Evolutionary conservation across 2,797 vertebrate genomes (phyloP).

Genomic region (Australoheros facetus): DNA sequence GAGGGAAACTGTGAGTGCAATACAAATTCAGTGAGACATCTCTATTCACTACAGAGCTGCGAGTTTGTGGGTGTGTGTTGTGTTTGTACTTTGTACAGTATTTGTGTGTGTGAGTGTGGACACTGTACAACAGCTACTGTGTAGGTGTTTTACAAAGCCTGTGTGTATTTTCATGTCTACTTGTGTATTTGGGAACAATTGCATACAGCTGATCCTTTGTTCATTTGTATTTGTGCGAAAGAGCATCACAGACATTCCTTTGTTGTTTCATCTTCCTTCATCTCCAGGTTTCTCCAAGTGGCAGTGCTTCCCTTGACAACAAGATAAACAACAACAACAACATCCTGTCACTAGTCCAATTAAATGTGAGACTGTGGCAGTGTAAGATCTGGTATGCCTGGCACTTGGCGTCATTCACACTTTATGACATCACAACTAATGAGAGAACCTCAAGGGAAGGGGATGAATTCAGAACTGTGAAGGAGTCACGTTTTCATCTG

Average conservation of each 20-base stretch:
- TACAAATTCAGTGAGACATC: conserved; percentile 25
- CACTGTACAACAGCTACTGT: not conserved
- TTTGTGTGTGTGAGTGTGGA: not conserved
- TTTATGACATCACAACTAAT: conserved; percentile 56
- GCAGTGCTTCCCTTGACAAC: not conserved
- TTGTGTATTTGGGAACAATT: not conserved
- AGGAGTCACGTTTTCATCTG: conserved; percentile 48
- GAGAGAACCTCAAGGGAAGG: conserved; percentile 20
- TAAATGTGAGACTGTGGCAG: conserved; percentile 44
- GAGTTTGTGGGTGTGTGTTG: conserved; percentile 1
- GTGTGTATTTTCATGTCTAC: not conserved
- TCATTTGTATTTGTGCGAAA: conserved; percentile 11
- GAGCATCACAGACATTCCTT: conserved; percentile 29
- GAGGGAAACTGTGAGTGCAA: conserved; percentile 28
- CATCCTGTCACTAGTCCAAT: conserved; percentile 47
- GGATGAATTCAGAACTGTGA: conserved; percentile 11
- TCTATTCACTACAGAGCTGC: not conserved
- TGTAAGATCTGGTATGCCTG: conserved; percentile 50
- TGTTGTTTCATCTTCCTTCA: conserved; percentile 32
- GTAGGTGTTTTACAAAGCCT: not conserved
- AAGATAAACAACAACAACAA: conserved; percentile 41
- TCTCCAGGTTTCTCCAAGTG: conserved; percentile 3
- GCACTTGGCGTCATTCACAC: conserved; percentile 52
- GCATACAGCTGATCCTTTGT: not conserved
- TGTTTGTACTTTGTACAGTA: not conserved